Evolutionary conservation across 2,888 invertebrate species (phyloP).

Genomic region (Dioctria rufipes): DNA sequence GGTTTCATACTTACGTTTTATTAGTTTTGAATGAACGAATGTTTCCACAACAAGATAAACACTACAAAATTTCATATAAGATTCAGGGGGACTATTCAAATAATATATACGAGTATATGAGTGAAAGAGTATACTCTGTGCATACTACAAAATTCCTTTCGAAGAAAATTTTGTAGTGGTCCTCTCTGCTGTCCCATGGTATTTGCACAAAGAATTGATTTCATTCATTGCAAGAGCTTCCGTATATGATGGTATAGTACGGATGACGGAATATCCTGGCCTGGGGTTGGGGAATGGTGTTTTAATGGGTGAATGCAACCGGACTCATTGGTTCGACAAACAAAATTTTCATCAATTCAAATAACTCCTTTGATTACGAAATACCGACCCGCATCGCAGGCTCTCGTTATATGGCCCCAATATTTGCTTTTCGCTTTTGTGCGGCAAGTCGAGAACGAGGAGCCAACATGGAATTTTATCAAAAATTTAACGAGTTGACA

Average conservation of each 20-base stretch:
- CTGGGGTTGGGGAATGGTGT: not conserved
- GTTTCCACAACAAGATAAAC: too few relatives aligned
- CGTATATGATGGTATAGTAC: not conserved
- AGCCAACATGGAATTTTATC: constrained; percentile 45
- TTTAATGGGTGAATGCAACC: constrained; percentile 25
- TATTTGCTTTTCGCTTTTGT: constrained; percentile 43
- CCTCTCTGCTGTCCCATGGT: not conserved
- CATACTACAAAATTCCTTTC: not conserved
- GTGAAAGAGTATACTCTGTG: not conserved
- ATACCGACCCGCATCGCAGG: constrained; percentile 17
- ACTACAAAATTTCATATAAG: not conserved
- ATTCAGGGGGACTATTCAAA: not conserved
- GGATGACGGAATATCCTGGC: not conserved
- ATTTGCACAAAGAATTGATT: constrained; percentile 41
- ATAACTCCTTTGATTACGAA: constrained; percentile 19
- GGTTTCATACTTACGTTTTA: too few relatives aligned
- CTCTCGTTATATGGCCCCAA: constrained; percentile 38
- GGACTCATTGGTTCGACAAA: constrained; percentile 41
- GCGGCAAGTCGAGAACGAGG: constrained; percentile 3
- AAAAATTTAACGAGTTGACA: constrained; percentile 52
- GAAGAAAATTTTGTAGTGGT: constrained; percentile 5
- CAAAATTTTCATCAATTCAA: constrained; percentile 44
- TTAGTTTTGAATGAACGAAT: too few relatives aligned
- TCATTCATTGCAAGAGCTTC: constrained; percentile 10
- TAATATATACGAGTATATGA: not conserved